A percentile compares a stretch with the other conserved stretches of the same genome.
Evolutionary conservation across 2,888 invertebrate genomes (phyloP).

Genomic region (Hydrotaea diabolus): DNA sequence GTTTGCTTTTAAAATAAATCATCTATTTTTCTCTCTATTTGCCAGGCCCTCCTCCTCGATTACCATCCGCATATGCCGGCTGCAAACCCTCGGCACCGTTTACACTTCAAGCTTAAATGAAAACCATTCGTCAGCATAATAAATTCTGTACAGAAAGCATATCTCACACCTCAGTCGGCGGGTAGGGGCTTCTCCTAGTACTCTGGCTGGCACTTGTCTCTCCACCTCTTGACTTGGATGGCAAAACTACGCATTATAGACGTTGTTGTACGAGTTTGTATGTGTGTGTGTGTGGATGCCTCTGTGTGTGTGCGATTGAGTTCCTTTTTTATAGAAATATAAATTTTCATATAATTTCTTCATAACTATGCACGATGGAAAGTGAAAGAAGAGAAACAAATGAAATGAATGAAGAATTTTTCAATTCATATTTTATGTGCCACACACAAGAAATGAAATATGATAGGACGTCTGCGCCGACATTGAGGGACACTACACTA

Average conservation of each 20-base stretch:
- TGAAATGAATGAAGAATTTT: conserved; percentile 27
- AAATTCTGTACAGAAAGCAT: conserved; percentile 34
- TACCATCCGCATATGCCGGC: too few relatives aligned
- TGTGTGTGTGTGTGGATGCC: too few relatives aligned
- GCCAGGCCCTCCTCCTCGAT: too few relatives aligned
- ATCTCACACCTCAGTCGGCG: conserved; percentile 11
- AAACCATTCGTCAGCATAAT: conserved; percentile 43
- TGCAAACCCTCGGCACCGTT: too few relatives aligned
- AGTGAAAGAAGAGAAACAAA: neutral
- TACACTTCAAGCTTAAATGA: conserved; percentile 29
- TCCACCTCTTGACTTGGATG: neutral
- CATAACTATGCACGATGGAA: conserved; percentile 29
- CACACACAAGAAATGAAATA: neutral
- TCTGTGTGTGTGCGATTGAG: neutral
- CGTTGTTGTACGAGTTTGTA: too few relatives aligned
- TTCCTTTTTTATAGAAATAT: conserved; percentile 16
- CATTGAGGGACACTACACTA: too few relatives aligned
- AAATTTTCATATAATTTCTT: conserved; percentile 42
- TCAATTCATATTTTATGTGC: conserved; percentile 46
- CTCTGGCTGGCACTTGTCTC: neutral
- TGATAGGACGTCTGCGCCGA: neutral
- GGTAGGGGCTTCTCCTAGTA: neutral
- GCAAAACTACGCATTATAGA: neutral
- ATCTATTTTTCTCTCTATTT: too few relatives aligned
- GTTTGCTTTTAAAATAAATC: too few relatives aligned